Evolutionary conservation across 2,888 invertebrate genomes (phyloP).

Genomic region (Cephus spinipes): DNA sequence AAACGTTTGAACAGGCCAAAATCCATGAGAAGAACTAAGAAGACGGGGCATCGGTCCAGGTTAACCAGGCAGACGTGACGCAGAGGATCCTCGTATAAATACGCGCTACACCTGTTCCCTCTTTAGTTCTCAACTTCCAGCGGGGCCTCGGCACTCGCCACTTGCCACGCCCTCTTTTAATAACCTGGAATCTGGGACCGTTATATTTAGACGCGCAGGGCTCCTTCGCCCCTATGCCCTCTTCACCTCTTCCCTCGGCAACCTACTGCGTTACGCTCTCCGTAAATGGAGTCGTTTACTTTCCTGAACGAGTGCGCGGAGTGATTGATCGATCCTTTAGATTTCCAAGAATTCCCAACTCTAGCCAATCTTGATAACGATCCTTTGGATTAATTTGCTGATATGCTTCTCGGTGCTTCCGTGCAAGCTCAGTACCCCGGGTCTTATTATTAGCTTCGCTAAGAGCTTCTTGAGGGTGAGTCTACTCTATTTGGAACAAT

Average conservation of each 20-base stretch:
- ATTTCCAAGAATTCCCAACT: neutral
- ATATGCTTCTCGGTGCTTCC: neutral
- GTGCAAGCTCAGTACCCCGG: neutral
- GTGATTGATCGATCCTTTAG: neutral
- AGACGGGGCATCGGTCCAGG: neutral
- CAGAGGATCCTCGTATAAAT: conserved; percentile 51
- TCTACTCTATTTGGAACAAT: neutral
- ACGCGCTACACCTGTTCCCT: conserved; percentile 59
- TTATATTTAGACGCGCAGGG: conserved; percentile 56
- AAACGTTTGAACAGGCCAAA: neutral
- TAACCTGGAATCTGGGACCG: conserved; percentile 62
- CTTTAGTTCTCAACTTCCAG: conserved; percentile 40
- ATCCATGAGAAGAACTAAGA: neutral
- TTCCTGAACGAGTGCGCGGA: neutral
- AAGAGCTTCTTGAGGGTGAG: neutral
- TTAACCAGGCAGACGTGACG: neutral
- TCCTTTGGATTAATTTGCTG: neutral
- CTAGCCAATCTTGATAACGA: neutral
- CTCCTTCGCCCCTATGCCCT: conserved; percentile 8
- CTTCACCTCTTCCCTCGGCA: conserved; percentile 18
- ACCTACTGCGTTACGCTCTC: conserved; percentile 13
- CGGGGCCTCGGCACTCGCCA: conserved; percentile 25
- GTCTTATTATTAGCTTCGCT: neutral
- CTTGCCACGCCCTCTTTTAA: conserved; percentile 59
- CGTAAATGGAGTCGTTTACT: conserved; percentile 36